Percentiles rank a stretch among this genome's conserved stretches.
Evolutionary conservation across 2,113 vertebrate species (phyloP).

Genomic region (Dipodomys ordii): DNA sequence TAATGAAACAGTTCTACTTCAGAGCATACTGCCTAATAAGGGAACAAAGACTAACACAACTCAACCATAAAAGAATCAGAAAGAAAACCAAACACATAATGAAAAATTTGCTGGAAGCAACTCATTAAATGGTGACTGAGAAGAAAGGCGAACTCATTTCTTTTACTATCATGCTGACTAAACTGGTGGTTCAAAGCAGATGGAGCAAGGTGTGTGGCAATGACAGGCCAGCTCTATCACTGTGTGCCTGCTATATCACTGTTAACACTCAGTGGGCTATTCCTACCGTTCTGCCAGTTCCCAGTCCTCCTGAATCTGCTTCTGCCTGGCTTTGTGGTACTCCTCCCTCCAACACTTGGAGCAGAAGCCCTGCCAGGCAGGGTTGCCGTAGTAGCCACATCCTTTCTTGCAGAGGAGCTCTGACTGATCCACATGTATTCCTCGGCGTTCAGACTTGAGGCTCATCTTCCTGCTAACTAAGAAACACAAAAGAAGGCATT

Average conservation of each 20-base stretch:
- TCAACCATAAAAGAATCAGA: constrained; percentile 20
- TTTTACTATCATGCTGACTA: neutral
- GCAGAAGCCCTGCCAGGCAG: constrained; percentile 96
- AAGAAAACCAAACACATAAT: constrained; percentile 16
- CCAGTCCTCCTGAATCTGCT: constrained; percentile 97
- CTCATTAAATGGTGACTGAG: neutral
- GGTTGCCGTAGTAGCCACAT: constrained; percentile 97
- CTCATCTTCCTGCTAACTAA: constrained; percentile 88
- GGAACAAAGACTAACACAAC: neutral
- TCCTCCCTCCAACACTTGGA: constrained; percentile 98
- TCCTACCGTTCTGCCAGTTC: constrained; percentile 95
- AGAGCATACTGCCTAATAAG: neutral
- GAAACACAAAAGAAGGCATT: constrained; percentile 51
- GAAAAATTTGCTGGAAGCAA: constrained; percentile 17
- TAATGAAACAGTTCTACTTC: accelerated
- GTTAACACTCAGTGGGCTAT: neutral
- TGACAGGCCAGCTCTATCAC: neutral
- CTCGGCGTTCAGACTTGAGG: constrained; percentile 92
- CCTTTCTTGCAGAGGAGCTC: constrained; percentile 97
- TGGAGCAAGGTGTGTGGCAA: neutral
- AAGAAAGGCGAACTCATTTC: neutral
- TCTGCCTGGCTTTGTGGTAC: constrained; percentile 93
- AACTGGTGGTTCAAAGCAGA: neutral
- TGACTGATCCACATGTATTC: constrained; percentile 96
- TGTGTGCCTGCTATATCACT: neutral